Conservation (phyloP, 2,888 invertebrate species). For the Campopleginae sp. region DNA sequence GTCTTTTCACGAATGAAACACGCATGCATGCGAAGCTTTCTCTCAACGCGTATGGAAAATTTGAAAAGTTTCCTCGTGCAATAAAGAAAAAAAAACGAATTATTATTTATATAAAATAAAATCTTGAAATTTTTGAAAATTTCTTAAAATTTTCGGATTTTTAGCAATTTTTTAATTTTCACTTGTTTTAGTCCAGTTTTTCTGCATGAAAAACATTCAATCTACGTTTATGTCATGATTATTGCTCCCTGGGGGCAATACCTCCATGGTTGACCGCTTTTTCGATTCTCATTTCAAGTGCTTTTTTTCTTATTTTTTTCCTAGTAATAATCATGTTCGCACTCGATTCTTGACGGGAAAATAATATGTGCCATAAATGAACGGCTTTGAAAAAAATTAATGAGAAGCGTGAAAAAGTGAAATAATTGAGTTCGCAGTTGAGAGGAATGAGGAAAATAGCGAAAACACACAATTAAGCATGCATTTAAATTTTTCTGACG, state of each 20-base stretch:
- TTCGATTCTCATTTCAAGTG: no score
- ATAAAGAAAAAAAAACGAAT: background rate
- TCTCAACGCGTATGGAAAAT: background rate
- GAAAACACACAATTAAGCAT: constrained; percentile 52
- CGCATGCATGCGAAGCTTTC: constrained; percentile 15
- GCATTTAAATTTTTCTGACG: constrained; percentile 36
- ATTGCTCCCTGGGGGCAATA: background rate
- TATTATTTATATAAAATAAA: no score
- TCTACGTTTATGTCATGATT: background rate
- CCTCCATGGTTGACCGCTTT: no score
- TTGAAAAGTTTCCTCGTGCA: constrained; percentile 1
- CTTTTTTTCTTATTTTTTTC: no score
- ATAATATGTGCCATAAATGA: background rate
- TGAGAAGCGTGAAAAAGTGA: background rate
- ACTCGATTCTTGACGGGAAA: background rate
- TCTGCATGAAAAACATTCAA: background rate
- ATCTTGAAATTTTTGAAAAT: background rate
- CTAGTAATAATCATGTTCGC: background rate
- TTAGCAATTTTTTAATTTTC: background rate
- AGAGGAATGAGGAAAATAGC: constrained; percentile 19
- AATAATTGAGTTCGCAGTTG: constrained; percentile 6
- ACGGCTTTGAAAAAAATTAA: background rate
- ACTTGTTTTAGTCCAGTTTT: background rate
- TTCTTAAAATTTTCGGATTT: background rate
- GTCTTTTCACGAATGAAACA: constrained; percentile 1